Evolutionary conservation across 2,888 invertebrate species (phyloP).

Genomic region (Osmoderma eremita): DNA sequence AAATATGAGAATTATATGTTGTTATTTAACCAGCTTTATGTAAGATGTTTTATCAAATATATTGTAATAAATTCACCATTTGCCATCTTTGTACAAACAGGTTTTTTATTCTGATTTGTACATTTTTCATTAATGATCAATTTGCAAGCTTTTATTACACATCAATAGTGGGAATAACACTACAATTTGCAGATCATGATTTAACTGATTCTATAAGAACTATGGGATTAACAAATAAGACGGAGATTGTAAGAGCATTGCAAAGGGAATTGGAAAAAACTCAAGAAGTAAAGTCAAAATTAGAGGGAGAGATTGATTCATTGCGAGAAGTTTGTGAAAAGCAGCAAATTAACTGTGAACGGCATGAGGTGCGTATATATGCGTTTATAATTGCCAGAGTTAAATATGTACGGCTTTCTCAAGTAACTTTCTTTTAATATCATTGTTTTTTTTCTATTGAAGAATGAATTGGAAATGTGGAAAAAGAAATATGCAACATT

Average conservation of each 20-base stretch:
- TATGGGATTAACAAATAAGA: constrained; percentile 47
- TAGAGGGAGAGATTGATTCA: constrained; percentile 41
- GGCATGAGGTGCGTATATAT: constrained; percentile 29
- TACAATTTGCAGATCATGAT: constrained; percentile 35
- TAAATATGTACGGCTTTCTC: background rate
- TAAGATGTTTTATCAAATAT: too few species aligned
- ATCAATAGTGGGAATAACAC: background rate
- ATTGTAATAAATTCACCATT: too few species aligned
- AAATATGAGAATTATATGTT: too few species aligned
- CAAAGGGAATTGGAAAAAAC: constrained; percentile 49
- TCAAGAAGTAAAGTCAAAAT: constrained; percentile 39
- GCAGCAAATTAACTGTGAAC: constrained; percentile 37
- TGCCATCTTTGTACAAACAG: too few species aligned
- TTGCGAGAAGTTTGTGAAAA: constrained; percentile 43
- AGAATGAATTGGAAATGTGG: constrained; percentile 36
- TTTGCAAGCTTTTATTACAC: background rate
- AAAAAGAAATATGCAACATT: constrained; percentile 26
- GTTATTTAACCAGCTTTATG: too few species aligned
- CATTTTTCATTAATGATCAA: too few species aligned
- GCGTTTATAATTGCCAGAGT: background rate
- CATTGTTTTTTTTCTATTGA: background rate
- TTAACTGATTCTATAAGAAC: constrained; percentile 37
- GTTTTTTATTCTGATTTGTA: too few species aligned
- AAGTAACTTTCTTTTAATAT: background rate
- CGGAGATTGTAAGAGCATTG: constrained; percentile 48